Conservation (phyloP, 2,797 vertebrate genomes). For the Rhadinocentrus ornatus region DNA sequence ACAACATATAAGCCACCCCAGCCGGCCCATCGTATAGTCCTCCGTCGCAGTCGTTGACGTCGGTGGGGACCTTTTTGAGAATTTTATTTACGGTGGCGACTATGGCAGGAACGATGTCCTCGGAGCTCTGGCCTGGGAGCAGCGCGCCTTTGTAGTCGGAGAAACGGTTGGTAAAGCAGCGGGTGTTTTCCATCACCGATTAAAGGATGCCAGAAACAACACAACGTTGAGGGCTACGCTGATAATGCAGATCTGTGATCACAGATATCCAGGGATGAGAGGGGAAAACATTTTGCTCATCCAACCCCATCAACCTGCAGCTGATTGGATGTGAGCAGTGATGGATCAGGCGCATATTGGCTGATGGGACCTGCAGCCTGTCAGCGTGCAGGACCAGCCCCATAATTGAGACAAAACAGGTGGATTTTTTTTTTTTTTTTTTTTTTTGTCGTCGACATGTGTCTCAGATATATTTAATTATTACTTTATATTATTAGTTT, state of each 20-base stretch:
- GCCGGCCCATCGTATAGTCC: constrained; percentile 88
- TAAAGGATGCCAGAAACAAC: background rate
- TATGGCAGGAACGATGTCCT: constrained; percentile 79
- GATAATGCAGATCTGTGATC: background rate
- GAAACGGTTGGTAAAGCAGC: constrained; percentile 89
- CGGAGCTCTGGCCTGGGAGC: constrained; percentile 78
- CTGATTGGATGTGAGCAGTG: constrained; percentile 64
- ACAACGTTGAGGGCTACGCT: too few relatives aligned
- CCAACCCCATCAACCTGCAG: constrained; percentile 24
- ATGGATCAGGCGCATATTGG: constrained; percentile 40
- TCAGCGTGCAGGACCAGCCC: constrained; percentile 17
- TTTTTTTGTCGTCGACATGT: background rate
- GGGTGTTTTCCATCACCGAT: constrained; percentile 85
- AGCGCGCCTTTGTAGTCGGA: constrained; percentile 87
- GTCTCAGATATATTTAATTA: too few relatives aligned
- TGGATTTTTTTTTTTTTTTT: background rate
- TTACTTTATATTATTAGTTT: background rate
- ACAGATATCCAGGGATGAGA: constrained; percentile 36
- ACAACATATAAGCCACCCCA: constrained; percentile 90
- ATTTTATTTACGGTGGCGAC: constrained; percentile 84
- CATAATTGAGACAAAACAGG: background rate
- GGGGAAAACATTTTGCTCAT: constrained; percentile 2
- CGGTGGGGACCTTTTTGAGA: constrained; percentile 80
- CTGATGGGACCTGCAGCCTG: constrained; percentile 10
- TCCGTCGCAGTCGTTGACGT: constrained; percentile 78